Evolutionary conservation across 2,797 vertebrate genomes (phyloP), one percentile per base, ranked within the genome.

Genomic region (Catostomus latipinnis): DNA sequence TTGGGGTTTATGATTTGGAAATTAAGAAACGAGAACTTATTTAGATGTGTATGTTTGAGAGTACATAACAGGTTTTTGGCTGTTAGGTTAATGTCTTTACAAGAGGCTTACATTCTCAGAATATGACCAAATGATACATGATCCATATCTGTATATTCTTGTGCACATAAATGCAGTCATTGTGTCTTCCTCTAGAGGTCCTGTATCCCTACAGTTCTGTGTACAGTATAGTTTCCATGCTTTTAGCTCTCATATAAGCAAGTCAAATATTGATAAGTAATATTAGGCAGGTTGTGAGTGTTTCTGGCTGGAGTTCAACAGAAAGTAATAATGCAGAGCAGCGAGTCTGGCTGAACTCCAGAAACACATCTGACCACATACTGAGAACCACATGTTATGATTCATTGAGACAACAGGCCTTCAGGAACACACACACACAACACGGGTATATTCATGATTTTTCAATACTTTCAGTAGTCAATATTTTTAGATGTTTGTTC

Each of bases 181-280:
- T 54, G 22, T 13, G 16, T 22, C 3, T 74, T 22, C 16, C 16
- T 34, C 5, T 9, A 0, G 6, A 14, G 57, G 18, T 46, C 56
- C 56, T 45, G 16, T 1, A 11, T 75, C 62, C 54, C 43, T 61
- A 14, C 71, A 18, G 61, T n/a, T 60, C 58, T 68, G 54, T 56
- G 62, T 83, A 83, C 80, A 78, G 85, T 86, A 88, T 88, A 85
- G 90, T 90, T 90, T 90, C 86, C 86, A 88, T 82, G 65, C 91
- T 91, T 92, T 91, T 93, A 92, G 92, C 86, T 93, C 92, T 93
- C 91, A 92, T 90, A 89, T 89, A 82, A 86, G 90, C 87, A 90
- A 88, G 90, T 94, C 92, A 93, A 94, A 93, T 93, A 94, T 94
- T 93, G 93, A 94, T 94, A 94, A 93, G 90, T 92, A 88, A 90